phyloP scores from a whole-genome alignment of 2,797 vertebrate genomes.

The Petrocephalus sullivani region DNA sequence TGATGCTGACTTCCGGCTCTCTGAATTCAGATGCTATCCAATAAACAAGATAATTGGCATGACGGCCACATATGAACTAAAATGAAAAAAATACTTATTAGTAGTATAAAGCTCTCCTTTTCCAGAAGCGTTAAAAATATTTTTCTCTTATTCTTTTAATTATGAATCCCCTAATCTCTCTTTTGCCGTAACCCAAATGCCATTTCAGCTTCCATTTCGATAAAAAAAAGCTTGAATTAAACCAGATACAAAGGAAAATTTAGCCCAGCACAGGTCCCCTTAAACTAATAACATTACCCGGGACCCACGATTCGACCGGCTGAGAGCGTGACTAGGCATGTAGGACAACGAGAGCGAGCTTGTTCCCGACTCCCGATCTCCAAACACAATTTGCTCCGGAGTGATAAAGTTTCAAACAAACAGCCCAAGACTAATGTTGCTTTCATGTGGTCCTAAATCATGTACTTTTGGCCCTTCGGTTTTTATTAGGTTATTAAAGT shows the following conservation, averaged over 20 bases:
- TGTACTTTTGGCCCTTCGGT: constrained; percentile 15
- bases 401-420: constrained; percentile 20
- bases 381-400: constrained; percentile 8
- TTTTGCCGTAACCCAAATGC: background rate
- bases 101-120: background rate
- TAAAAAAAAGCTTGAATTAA: constrained; percentile 4
- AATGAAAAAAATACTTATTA: background rate
- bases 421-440: constrained; percentile 12
- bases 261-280: background rate
- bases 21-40: background rate
- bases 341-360: background rate
- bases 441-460: background rate
- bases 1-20: background rate
- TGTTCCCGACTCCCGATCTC: background rate
- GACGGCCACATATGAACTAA: background rate
- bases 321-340: background rate
- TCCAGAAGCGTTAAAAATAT: background rate
- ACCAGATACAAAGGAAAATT: background rate
- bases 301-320: background rate
- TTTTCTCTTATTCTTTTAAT: background rate
- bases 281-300: background rate
- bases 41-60: background rate
- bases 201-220: background rate
- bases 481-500: constrained; percentile 13
- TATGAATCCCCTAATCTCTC: background rate